These are phyloP conservation scores for Anastrepha ludens DNA, from an alignment of 1,140 invertebrate species.

Conservation along the genomic window DNA sequence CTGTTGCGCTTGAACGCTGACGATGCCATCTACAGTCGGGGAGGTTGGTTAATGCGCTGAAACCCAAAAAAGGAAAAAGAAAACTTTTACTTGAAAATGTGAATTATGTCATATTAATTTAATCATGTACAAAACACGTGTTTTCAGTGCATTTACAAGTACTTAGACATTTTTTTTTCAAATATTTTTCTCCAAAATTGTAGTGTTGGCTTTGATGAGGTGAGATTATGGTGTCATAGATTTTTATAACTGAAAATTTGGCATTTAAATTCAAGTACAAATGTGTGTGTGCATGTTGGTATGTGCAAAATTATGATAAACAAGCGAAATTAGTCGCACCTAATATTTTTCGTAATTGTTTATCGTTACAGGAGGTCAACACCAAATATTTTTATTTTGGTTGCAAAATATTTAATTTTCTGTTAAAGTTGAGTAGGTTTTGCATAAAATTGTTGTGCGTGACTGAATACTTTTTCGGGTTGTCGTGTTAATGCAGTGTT, in stretches of 20 bases:
- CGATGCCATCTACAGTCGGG: neutral
- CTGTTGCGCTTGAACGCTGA: neutral
- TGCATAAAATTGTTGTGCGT: neutral
- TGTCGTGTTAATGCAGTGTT: too few species aligned
- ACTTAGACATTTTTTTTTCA: neutral
- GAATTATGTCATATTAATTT: conserved; percentile 50
- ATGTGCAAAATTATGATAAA: neutral
- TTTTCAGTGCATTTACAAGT: neutral
- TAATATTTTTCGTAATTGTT: neutral
- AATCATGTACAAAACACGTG: conserved; percentile 51
- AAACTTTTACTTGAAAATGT: conserved; percentile 5
- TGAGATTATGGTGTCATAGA: conserved; percentile 20
- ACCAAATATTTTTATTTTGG: neutral
- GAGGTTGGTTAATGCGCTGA: neutral
- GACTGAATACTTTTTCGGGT: too few species aligned
- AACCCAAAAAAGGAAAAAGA: neutral
- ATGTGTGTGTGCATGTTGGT: neutral
- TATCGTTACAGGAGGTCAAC: neutral
- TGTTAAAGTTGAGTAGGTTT: conserved; percentile 18
- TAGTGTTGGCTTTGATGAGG: neutral
- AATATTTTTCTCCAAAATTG: neutral
- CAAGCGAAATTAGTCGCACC: conserved; percentile 22
- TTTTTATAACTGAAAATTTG: conserved; percentile 27
- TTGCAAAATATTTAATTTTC: neutral
- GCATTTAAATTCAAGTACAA: neutral